Evolutionary conservation across 2,888 invertebrate genomes (phyloP), one percentile per base, ranked within the genome.

Genomic region (Abrostola tripartita): DNA sequence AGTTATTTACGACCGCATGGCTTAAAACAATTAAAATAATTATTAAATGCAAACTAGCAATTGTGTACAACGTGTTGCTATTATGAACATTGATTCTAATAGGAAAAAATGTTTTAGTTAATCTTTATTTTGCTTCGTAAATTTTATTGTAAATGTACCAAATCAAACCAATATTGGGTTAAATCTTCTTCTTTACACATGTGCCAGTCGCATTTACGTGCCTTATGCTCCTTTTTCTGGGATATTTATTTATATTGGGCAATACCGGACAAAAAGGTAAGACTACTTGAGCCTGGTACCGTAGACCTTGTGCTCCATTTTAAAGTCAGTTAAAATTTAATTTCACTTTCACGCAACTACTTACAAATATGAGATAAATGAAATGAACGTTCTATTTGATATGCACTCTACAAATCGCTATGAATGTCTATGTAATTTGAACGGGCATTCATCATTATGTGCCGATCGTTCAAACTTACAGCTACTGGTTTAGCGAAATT

Each of bases 401-500:
- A 47, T 63, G 57, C 57, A 66, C 52, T 41, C 52, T 42, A 66
- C 54, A 56, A 76, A 70, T 74, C 61, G 61, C 41, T 52, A 65
- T 70, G 49, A 74, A 62, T 65, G 65, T 62, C 58, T 67, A 50
- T 64, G 68, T 74, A 74, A 78, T 79, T 61, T 47, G 55, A 68
- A 51, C 62, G 36, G 47, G 11, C 74, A 79, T 78, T 62, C 71
- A 76, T 79, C 65, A 74, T 65, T 52, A 60, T 24, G 37, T 37
- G 38, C 8, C 59, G 41, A 68, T 58, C 68, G 56, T 61, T 73
- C 67, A 56, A 60, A 74, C 52, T 41, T 63, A 52, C 44, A 52
- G 74, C 76, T 79, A 76, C 71, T 69, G 65, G 61, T 62, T 55
- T 68, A 65, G 62, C 54, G 61, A 73, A 79, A 79, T 77, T 75